Evolutionary conservation across 2,888 invertebrate species (phyloP).

Genomic region (Mycogona germanica): DNA sequence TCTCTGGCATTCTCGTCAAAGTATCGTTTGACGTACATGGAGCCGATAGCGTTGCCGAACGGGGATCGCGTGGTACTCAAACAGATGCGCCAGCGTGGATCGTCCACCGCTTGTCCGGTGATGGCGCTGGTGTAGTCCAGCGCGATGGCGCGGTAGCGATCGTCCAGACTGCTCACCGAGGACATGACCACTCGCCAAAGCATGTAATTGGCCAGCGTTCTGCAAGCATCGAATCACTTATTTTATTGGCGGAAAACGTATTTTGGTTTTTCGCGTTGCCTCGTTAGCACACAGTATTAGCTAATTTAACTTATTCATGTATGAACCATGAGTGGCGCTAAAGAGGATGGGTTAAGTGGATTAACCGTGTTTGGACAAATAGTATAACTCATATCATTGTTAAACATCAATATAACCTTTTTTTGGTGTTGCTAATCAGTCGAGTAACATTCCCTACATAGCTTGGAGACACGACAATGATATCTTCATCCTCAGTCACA

Average conservation of each 20-base stretch:
- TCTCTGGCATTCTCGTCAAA: slow-evolving; percentile 74
- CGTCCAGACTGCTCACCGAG: slow-evolving; percentile 47
- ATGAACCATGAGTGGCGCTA: no score
- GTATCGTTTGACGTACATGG: slow-evolving; percentile 73
- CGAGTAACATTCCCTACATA: slow-evolving; percentile 55
- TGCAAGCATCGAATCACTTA: slow-evolving; percentile 30
- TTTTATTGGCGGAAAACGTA: no score
- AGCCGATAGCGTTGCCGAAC: slow-evolving; percentile 43
- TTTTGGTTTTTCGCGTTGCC: not conserved
- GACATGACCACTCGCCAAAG: slow-evolving; percentile 81
- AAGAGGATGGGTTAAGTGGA: no score
- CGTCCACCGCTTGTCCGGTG: slow-evolving; percentile 17
- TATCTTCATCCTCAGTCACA: slow-evolving; percentile 49
- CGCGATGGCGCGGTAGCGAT: slow-evolving; percentile 12
- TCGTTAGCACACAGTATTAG: not conserved
- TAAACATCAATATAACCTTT: no score
- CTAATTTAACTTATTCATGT: no score
- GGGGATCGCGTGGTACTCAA: slow-evolving; percentile 6
- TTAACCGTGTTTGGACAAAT: no score
- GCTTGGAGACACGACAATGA: slow-evolving; percentile 73
- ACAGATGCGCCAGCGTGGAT: slow-evolving; percentile 17
- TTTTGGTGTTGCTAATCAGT: no score
- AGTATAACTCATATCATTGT: no score
- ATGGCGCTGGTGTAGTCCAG: slow-evolving; percentile 11
- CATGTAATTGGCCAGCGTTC: slow-evolving; percentile 75